These are phyloP conservation scores for Anadara kagoshimensis DNA, from an alignment of 1,140 invertebrate genomes.

Conservation along the genomic window DNA sequence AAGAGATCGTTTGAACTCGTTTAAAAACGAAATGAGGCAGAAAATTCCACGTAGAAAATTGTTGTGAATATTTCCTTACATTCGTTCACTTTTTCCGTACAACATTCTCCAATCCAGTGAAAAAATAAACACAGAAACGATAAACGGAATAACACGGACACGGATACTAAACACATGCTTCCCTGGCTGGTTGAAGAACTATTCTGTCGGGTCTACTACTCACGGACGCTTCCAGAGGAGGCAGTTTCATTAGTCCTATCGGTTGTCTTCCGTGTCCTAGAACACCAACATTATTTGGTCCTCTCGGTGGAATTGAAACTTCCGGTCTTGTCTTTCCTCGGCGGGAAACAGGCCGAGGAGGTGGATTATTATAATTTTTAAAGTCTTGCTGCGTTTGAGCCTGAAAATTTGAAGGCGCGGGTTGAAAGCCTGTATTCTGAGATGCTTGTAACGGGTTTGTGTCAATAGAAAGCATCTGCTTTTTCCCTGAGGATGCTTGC, in stretches of 20 bases:
- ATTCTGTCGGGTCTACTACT: slow-evolving; percentile 32
- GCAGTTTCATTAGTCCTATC: slow-evolving; percentile 51
- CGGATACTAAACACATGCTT: slow-evolving; percentile 25
- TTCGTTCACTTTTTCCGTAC: too few species aligned
- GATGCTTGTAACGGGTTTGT: slow-evolving; percentile 21
- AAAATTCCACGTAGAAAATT: too few species aligned
- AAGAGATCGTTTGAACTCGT: too few species aligned
- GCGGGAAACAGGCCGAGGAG: slow-evolving; percentile 26
- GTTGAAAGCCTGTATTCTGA: slow-evolving; percentile 27
- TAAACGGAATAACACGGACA: not conserved
- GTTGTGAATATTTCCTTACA: too few species aligned
- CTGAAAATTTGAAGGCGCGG: slow-evolving; percentile 12
- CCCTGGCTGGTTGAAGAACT: slow-evolving; percentile 26
- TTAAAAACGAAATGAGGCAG: too few species aligned
- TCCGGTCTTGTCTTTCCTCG: slow-evolving; percentile 11
- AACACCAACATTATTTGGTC: slow-evolving; percentile 22
- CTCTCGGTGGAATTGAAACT: slow-evolving; percentile 4
- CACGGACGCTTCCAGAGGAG: slow-evolving; percentile 41
- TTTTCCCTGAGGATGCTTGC: slow-evolving; percentile 14
- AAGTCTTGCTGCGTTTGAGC: slow-evolving; percentile 12
- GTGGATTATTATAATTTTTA: slow-evolving; percentile 8
- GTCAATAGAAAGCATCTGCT: slow-evolving; percentile 35
- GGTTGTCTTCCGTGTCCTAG: slow-evolving; percentile 8
- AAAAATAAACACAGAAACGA: too few species aligned
- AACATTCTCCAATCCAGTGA: too few species aligned